Evolutionary conservation across 2,888 invertebrate genomes (phyloP), one percentile per base, ranked within the genome.

Genomic region (Petrolisthes cinctipes): DNA sequence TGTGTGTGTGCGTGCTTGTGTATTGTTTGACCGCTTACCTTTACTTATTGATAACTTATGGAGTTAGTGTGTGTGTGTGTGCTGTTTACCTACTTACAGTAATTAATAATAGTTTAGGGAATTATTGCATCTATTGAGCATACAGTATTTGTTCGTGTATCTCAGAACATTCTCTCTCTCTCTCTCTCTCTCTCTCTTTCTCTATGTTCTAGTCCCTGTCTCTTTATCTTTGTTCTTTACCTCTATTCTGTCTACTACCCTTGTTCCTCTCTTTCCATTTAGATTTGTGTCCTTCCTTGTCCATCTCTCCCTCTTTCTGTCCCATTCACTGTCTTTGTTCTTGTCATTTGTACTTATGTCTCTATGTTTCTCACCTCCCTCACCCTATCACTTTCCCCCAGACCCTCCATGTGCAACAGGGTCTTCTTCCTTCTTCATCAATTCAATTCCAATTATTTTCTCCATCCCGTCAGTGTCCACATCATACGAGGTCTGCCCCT

Each of bases 401-500:
- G 4, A 4, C 5, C 7, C 0, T 17, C 4, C 11, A 7, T 23
- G 20, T 75, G 4, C 23, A 53, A 9, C 23, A 20, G 20, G 14
- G 20, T 20, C 53, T 5, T 61, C 66, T 17, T 14, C 11, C 82
- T 82, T 14, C 37, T 4, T 61, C 61, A 61, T 37, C 37, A 37
- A 37, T 37, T 37, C 17, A 11, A 7, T n/a, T 20, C 23, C 73
- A 11, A 7, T 20, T n/a, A 9, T 17, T 73, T n/a, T 20, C n/a
- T 73, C 73, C 73, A 7, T 73, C 23, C 73, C 73, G 4, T 51
- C 87, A 89, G 90, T 88, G 92, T 91, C 89, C 56, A 89, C 89
- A 53, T 88, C 91, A 68, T 93, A 93, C 91, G 92, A 93, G 91
- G 92, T 93, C 85, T 92, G 92, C 90, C 93, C 93, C 5, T 93